Conservation (phyloP, 2,113 vertebrate genomes). For the Lanius collurio region DNA sequence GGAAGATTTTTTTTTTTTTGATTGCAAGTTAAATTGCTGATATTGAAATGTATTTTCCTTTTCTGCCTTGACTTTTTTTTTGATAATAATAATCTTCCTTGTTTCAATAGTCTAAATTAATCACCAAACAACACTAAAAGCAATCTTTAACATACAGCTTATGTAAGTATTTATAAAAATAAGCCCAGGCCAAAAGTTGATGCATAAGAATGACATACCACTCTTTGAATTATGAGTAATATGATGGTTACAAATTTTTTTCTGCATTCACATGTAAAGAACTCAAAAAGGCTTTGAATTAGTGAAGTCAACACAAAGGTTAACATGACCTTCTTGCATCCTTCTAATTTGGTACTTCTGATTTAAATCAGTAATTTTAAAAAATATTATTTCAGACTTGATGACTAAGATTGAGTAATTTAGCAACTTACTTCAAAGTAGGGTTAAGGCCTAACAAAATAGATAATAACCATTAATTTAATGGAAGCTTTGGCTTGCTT, state of each 20-base stretch:
- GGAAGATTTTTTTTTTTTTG: background rate
- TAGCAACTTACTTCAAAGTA: background rate
- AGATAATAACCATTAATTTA: background rate
- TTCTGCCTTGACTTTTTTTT: background rate
- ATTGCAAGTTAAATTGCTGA: background rate
- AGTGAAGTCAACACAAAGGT: background rate
- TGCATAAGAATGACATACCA: background rate
- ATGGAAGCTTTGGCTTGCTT: background rate
- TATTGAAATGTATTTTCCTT: constrained; percentile 11
- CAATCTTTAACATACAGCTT: background rate
- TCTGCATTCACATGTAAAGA: background rate
- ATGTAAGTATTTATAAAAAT: background rate
- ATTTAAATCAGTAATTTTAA: background rate
- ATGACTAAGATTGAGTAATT: background rate
- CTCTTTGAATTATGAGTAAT: background rate
- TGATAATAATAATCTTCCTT: background rate
- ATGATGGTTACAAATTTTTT: background rate
- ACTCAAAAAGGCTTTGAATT: background rate
- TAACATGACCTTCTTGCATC: background rate
- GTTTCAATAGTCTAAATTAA: background rate
- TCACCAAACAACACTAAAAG: background rate
- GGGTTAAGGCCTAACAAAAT: background rate
- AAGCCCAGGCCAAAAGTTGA: background rate
- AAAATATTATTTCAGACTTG: background rate
- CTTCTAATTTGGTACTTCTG: background rate